phyloP scores from a whole-genome alignment of 2,113 vertebrate genomes.

The Ia io region DNA sequence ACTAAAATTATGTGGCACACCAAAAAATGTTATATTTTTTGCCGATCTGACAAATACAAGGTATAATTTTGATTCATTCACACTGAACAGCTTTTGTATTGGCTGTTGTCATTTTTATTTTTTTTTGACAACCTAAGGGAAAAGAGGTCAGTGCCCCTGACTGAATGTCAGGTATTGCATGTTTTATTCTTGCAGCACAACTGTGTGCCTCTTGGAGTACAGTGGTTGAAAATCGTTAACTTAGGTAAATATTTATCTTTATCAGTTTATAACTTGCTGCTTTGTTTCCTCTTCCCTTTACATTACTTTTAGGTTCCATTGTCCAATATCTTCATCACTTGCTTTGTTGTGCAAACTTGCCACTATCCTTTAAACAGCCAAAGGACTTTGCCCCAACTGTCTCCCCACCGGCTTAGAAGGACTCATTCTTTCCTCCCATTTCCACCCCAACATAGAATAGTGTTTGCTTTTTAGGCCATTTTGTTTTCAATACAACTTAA shows the following conservation, averaged over 20 bases:
- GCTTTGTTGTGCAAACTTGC: not conserved
- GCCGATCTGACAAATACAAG: not conserved
- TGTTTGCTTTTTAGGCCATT: slow-evolving; percentile 82
- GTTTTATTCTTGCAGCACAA: not conserved
- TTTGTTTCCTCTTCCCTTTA: not conserved
- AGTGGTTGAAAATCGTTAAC: not conserved
- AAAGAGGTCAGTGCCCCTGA: not conserved
- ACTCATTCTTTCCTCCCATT: slow-evolving; percentile 75
- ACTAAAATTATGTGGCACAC: not conserved
- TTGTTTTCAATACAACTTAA: slow-evolving; percentile 83
- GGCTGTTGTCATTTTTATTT: not conserved
- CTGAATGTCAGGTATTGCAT: not conserved
- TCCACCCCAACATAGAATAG: slow-evolving; percentile 81
- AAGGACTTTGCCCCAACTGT: slow-evolving; percentile 38
- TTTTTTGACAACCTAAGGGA: not conserved
- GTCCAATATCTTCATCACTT: not conserved
- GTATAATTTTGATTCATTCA: not conserved
- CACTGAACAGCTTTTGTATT: not conserved
- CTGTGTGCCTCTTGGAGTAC: too few species aligned
- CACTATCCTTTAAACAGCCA: not conserved
- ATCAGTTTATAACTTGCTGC: not conserved
- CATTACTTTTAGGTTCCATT: not conserved
- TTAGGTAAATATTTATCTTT: not conserved
- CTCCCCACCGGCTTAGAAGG: slow-evolving; percentile 80
- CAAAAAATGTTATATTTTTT: not conserved